Base-by-base conservation (phyloP, 2,113 vertebrate species). In the Lophotis ruficrista region DNA sequence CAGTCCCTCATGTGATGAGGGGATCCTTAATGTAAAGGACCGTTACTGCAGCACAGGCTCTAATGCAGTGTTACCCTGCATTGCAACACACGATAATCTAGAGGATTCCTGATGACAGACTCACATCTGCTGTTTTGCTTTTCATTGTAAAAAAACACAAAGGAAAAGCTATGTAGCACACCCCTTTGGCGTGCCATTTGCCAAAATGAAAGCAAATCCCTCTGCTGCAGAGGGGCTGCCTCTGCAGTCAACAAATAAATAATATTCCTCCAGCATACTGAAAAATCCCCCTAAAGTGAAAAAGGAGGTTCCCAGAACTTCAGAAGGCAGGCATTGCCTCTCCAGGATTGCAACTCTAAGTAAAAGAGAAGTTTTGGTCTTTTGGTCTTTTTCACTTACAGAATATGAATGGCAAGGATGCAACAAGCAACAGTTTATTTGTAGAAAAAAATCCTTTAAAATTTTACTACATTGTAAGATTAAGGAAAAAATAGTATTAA, bases 401-500 rank as follows among this genome's bases (percentile, higher is more conserved):
- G 91, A 96, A 91, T 31, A 72, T 69, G 60, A 92, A 70, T 7
- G 22, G 95, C 82, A 89, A 84, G 23, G 96, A 91, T 96, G 97
- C 95, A 98, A 97, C 97, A 97, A 97, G 95, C 97, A 98, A 98
- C 81, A 70, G 70, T 98, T 98, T 98, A 98, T 98, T 98, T 97
- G 97, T 98, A 95, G 93, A 97, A 97, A 97, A 97, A 98, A 97
- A 94, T 85, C 62, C 93, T 97, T 97, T 96, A 95, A 97, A 98
- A 97, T 96, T 94, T 96, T 97, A 97, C 93, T 97, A 98, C 95
- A 97, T 95, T 83, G 96, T 94, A 96, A 98, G 97, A 97, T 98
- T 97, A 97, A 97, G 96, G 95, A 98, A 98, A 98, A 98, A 98
- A 98, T 97, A 98, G 96, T 98, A 97, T 97, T 97, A 97, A 98